Evolutionary conservation across 2,888 invertebrate genomes (phyloP).

Genomic region (Drosophila kuntzei): DNA sequence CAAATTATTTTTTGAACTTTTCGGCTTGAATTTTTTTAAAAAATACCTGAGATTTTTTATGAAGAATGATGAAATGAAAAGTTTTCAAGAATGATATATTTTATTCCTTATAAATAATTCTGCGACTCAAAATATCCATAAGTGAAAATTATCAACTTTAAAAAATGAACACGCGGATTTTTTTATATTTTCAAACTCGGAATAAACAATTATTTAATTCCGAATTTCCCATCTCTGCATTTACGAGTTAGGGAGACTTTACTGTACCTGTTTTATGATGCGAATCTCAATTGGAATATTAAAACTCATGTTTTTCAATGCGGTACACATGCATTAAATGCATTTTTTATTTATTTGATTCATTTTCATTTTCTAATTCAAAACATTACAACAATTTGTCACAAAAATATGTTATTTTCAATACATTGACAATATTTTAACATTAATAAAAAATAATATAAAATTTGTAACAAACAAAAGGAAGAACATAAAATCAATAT

Average conservation of each 20-base stretch:
- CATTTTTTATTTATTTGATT: conserved; percentile 52
- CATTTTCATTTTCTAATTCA: conserved; percentile 50
- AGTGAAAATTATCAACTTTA: too few species aligned
- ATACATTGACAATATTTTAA: conserved; percentile 49
- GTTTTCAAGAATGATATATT: background rate
- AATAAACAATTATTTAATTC: background rate
- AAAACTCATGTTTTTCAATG: conserved; percentile 24
- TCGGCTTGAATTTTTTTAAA: background rate
- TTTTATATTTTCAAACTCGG: too few species aligned
- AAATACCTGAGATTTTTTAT: too few species aligned
- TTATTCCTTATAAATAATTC: background rate
- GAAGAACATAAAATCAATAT: conserved; percentile 22
- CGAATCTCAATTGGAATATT: background rate
- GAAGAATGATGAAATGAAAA: background rate
- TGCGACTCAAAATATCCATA: too few species aligned
- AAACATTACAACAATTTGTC: conserved; percentile 66
- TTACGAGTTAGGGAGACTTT: background rate
- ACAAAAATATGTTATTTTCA: conserved; percentile 62
- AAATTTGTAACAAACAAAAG: conserved; percentile 46
- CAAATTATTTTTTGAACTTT: background rate
- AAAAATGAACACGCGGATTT: too few species aligned
- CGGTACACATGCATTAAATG: conserved; percentile 46
- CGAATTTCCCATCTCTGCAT: background rate
- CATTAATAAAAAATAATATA: conserved; percentile 49
- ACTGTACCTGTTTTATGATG: conserved; percentile 7